These are phyloP conservation scores for Aurelia aurita DNA, from an alignment of 30 jellyfish, hydroid and myxozoan species.

Conservation along the genomic window DNA sequence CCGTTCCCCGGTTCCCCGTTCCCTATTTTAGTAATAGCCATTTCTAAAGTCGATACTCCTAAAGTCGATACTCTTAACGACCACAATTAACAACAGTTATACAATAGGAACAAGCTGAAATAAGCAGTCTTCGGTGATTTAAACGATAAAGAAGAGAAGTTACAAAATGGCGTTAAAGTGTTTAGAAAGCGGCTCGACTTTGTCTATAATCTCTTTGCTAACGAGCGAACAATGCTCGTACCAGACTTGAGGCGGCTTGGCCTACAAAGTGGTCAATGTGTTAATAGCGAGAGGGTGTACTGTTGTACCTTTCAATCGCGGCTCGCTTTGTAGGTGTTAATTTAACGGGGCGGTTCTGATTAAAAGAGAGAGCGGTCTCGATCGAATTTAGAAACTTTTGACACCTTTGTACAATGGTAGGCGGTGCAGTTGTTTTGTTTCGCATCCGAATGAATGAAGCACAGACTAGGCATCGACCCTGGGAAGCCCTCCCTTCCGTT, in stretches of 20 bases:
- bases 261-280: slow-evolving; percentile 23
- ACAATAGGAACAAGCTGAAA: slow-evolving; percentile 6
- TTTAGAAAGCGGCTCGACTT: slow-evolving; percentile 52
- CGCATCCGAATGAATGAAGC: no score
- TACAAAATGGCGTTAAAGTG: slow-evolving; percentile 10
- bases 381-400: slow-evolving; percentile 10
- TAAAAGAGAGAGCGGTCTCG: slow-evolving; percentile 12
- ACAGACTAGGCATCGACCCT: no score
- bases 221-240: background rate
- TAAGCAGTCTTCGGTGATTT: background rate
- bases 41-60: no score
- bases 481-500: no score
- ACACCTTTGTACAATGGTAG: slow-evolving; percentile 29
- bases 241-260: no score
- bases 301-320: background rate
- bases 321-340: no score
- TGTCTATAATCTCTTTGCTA: slow-evolving; percentile 9
- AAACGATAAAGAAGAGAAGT: background rate
- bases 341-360: no score
- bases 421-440: slow-evolving; percentile 31
- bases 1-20: no score
- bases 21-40: no score
- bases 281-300: slow-evolving; percentile 43
- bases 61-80: background rate
- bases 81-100: slow-evolving; percentile 22